phyloP scores from a whole-genome alignment of 2,797 vertebrate species.

The Poecile montanus region DNA sequence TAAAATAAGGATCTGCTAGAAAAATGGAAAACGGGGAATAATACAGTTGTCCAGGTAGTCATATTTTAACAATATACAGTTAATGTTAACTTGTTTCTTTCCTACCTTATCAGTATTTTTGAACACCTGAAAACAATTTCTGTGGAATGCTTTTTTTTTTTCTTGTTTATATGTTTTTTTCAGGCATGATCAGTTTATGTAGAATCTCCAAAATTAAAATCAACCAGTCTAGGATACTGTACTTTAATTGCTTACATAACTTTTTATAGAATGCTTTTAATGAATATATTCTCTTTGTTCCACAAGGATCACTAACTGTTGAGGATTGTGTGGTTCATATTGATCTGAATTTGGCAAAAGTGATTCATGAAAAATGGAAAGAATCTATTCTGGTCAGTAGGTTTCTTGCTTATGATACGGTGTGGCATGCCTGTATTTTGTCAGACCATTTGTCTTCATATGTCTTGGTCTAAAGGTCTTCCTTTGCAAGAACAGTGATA shows the following conservation, averaged over 20 bases:
- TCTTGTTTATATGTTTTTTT: neutral
- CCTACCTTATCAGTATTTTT: neutral
- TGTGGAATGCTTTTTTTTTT: neutral
- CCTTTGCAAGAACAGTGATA: neutral
- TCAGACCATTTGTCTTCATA: neutral
- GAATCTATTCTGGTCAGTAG: slow-evolving; percentile 90
- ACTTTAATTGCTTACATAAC: neutral
- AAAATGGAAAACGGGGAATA: neutral
- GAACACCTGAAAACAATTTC: neutral
- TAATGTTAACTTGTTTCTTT: neutral
- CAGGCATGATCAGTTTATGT: neutral
- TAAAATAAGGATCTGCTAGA: neutral
- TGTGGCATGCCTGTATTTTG: neutral
- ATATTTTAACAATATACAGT: neutral
- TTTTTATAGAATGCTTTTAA: slow-evolving; percentile 20
- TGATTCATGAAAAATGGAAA: slow-evolving; percentile 97
- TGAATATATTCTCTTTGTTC: slow-evolving; percentile 42
- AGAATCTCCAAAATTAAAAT: neutral
- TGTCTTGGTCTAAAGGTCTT: neutral
- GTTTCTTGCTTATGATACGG: slow-evolving; percentile 22
- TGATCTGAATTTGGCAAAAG: slow-evolving; percentile 91
- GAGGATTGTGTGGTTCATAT: slow-evolving; percentile 93
- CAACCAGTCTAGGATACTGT: neutral
- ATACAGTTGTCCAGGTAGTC: neutral
- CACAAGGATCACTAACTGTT: slow-evolving; percentile 81